Evolutionary conservation across 2,888 invertebrate genomes (phyloP), one percentile per base, ranked within the genome.

Genomic region (Coelinius sp.): DNA sequence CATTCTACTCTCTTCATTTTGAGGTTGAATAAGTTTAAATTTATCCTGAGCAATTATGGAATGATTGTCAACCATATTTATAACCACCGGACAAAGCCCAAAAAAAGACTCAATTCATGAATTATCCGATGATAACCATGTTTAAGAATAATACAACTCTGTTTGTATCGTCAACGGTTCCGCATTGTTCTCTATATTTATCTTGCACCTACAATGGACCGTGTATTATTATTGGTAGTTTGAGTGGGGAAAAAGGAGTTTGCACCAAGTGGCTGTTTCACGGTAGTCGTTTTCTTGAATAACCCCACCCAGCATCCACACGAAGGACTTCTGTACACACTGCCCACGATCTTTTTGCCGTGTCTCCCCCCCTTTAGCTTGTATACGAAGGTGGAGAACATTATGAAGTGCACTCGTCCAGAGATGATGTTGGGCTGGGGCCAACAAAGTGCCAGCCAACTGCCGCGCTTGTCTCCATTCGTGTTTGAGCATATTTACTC

Each of bases 401-500:
- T 67, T 76, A 75, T 72, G 72, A 72, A 73, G 75, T 56, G 31
- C 70, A 74, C 74, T 74, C 68, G 56, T 75, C 64, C 49, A 27
- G 52, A 69, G 62, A 68, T 59, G 73, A 71, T 66, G 76, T 71
- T 76, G 71, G 71, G 72, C 70, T 73, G 41, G 69, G 66, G 68
- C 75, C 53, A 73, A 70, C 70, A 69, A 59, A 66, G 38, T 44
- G 27, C 44, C 46, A 49, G 41, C 27, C 22, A 27, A 74, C 70
- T 74, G 38, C 66, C 68, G 68, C 72, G 75, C 73, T 79, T 76
- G 77, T 75, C 73, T 73, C 76, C 75, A 75, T 73, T 73, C 76
- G 69, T 82, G 80, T 83, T 81, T 80, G 79, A 83, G 79, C 79
- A 82, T 83, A 80, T 83, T 83, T 83, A 78, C 79, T 76, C 75